Base-by-base conservation (phyloP, 2,113 vertebrate genomes). In the Paralichthys olivaceus region DNA sequence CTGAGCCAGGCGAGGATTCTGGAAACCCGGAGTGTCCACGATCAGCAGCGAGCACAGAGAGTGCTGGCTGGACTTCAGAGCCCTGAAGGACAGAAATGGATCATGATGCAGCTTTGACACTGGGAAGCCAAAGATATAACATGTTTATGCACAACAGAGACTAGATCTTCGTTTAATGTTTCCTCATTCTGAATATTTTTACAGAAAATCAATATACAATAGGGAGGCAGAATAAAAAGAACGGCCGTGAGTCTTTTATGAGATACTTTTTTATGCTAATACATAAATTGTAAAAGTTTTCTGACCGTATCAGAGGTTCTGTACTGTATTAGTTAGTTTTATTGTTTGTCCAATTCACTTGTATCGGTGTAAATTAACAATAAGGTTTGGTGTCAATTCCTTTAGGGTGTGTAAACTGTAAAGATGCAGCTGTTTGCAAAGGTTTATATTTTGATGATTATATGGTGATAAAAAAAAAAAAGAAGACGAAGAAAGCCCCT, bases 11-110 rank as follows among this genome's bases (percentile, higher is more conserved):
- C 96, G 95, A 0, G 97, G 97, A 92, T 98, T 99, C 93, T 99
- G 97, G 5, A 97, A 96, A 71, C 98, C 98, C 0, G 98, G 98
- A 0, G 96, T 98, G 91, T 99, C 98, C 92, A 99, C 98, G 4
- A 99, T 96, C 0, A 98, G 96, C 90, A 99, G 94, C 0, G 97
- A 99, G 87, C 97, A 98, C 59, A 98, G 91, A 0, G 98, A 98
- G 86, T 98, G 96, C 92, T 98, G 98, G 91, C 94, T 98, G 17
- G 98, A 99, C 90, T 99, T 99, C 82, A 99, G 95, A 0, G 98
- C 96, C 91, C 98, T 99, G 90, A 67, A 28, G 14, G 25, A 78
- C 40, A 81, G 14, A 75, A 15, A 22, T 1, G 19, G 0, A 40
- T 19, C 14, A 25, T 14, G 47, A 68, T 1, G 25, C 4, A 13